Conservation (phyloP, 2,888 invertebrate genomes). For the Bruchidius siliquastri region DNA sequence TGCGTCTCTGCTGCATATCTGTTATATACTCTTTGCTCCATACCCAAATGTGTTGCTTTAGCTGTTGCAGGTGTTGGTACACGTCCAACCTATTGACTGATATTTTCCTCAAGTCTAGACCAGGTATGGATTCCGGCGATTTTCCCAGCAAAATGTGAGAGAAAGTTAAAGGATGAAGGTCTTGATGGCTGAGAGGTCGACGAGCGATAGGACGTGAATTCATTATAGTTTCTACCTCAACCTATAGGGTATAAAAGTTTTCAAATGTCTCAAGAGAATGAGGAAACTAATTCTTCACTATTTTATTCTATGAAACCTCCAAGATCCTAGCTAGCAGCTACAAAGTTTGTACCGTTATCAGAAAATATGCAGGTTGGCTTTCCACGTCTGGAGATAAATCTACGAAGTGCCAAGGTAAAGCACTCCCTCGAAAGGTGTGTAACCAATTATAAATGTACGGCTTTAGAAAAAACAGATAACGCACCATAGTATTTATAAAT, state of each 20-base stretch:
- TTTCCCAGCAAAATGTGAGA: slow-evolving; percentile 16
- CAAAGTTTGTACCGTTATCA: slow-evolving; percentile 28
- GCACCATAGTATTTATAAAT: slow-evolving; percentile 14
- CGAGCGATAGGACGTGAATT: slow-evolving; percentile 30
- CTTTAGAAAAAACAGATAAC: slow-evolving; percentile 17
- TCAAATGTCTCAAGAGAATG: slow-evolving; percentile 5
- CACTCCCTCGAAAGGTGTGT: slow-evolving; percentile 21
- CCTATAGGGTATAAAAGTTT: slow-evolving; percentile 16
- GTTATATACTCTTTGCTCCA: slow-evolving; percentile 9
- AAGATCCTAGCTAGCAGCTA: slow-evolving; percentile 12
- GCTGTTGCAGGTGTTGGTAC: slow-evolving; percentile 3
- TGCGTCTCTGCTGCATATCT: slow-evolving; percentile 6
- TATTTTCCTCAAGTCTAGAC: slow-evolving; percentile 6
- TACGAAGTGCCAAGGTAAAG: slow-evolving; percentile 22
- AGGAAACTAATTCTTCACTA: not conserved
- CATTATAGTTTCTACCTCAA: slow-evolving; percentile 26
- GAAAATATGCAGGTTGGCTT: slow-evolving; percentile 18
- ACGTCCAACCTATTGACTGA: slow-evolving; percentile 10
- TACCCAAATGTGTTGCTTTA: slow-evolving; percentile 8
- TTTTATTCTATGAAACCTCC: slow-evolving; percentile 6
- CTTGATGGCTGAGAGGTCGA: slow-evolving; percentile 16
- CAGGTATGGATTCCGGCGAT: slow-evolving; percentile 12
- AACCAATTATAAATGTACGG: slow-evolving; percentile 29
- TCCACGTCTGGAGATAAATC: slow-evolving; percentile 28
- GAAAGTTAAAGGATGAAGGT: slow-evolving; percentile 15